A percentile compares a stretch with the other conserved stretches of the same genome.
These are phyloP conservation scores for Tetragonisca angustula DNA, from an alignment of 2,888 invertebrate species.

Conservation along the genomic window DNA sequence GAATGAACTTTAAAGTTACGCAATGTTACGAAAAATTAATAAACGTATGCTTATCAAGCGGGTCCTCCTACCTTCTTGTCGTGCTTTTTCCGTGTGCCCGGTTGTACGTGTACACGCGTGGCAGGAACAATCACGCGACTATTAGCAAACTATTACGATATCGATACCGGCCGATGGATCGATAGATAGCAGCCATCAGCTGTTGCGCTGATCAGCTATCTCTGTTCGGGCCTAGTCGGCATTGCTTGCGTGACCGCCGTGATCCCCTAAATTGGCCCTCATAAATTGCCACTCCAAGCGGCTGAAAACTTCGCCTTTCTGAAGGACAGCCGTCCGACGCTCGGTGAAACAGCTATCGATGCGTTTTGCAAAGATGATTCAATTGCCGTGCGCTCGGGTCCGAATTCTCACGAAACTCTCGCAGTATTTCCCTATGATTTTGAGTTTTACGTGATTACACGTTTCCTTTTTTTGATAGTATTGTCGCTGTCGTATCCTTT, in stretches of 20 bases:
- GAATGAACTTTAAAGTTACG: too few species aligned
- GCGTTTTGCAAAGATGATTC: slow-evolving; percentile 17
- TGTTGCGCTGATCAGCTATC: slow-evolving; percentile 76
- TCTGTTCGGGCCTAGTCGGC: slow-evolving; percentile 60
- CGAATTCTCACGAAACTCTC: background rate
- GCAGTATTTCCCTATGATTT: background rate
- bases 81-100: slow-evolving; percentile 17
- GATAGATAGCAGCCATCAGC: slow-evolving; percentile 77
- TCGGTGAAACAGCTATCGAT: slow-evolving; percentile 7
- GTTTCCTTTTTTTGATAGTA: background rate
- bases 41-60: background rate
- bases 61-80: slow-evolving; percentile 14
- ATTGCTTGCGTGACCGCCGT: slow-evolving; percentile 48
- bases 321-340: slow-evolving; percentile 21
- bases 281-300: slow-evolving; percentile 57
- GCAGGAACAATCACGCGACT: slow-evolving; percentile 76
- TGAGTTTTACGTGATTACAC: background rate
- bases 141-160: slow-evolving; percentile 79
- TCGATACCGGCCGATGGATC: slow-evolving; percentile 73
- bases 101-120: slow-evolving; percentile 24
- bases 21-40: too few species aligned
- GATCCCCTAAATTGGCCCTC: slow-evolving; percentile 66
- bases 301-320: slow-evolving; percentile 27
- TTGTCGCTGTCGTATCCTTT: background rate
- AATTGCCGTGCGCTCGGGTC: background rate